Percentiles rank a stretch among this genome's conserved stretches.
Evolutionary conservation across 2,113 vertebrate species (phyloP).

Genomic region (Hippocampus mohnikei): DNA sequence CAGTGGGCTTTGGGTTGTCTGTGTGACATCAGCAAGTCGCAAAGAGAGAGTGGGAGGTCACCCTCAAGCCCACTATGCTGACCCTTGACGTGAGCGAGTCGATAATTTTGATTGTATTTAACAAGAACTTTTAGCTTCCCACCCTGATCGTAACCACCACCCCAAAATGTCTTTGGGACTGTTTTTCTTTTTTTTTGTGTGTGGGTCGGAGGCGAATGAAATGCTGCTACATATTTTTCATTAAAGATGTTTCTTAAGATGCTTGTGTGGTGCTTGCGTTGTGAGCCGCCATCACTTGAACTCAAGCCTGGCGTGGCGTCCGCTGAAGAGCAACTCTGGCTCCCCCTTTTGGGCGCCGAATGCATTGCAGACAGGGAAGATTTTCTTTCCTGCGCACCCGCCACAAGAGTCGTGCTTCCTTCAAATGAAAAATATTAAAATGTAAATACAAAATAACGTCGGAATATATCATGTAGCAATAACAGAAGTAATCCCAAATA

Average conservation of each 20-base stretch:
- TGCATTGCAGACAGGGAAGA: not conserved
- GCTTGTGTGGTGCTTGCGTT: constrained; percentile 21
- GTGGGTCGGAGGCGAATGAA: constrained; percentile 47
- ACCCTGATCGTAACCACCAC: constrained; percentile 17
- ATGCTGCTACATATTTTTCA: constrained; percentile 90
- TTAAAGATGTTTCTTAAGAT: constrained; percentile 80
- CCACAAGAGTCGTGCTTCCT: too few species aligned
- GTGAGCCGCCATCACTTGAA: too few species aligned
- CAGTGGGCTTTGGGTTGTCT: too few species aligned
- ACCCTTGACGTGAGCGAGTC: not conserved
- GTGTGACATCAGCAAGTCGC: too few species aligned
- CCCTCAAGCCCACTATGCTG: not conserved
- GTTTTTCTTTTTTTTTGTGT: constrained; percentile 51
- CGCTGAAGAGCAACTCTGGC: constrained; percentile 21
- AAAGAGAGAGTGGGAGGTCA: not conserved
- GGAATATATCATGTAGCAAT: too few species aligned
- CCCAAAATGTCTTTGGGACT: constrained; percentile 54
- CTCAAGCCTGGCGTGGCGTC: not conserved
- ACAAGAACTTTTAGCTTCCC: constrained; percentile 7
- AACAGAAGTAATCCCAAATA: too few species aligned
- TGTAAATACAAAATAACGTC: too few species aligned
- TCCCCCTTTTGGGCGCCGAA: constrained; percentile 59
- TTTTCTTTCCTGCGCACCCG: not conserved
- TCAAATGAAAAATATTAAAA: too few species aligned
- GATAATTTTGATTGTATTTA: constrained; percentile 66